Evolutionary conservation across 2,797 vertebrate species (phyloP), one percentile per base, ranked within the genome.

Genomic region (Lateolabrax maculatus): DNA sequence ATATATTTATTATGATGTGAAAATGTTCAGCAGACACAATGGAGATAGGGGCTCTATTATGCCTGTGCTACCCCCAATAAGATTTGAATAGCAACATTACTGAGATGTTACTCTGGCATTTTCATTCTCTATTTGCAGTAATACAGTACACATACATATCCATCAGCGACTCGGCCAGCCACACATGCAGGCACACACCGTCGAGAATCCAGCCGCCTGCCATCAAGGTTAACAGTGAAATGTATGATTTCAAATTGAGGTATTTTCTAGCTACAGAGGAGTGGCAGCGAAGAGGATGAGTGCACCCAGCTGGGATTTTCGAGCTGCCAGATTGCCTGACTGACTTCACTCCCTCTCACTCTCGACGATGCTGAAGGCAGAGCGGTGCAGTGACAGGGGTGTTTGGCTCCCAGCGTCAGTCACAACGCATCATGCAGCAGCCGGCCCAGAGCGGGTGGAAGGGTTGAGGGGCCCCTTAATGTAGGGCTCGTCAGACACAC

Each of bases 401-500:
- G 75, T 66, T 86, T 81, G 84, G 83, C 85, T 85, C 72, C 55
- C 25, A 65, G 85, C 76, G 56, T 83, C 87, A 88, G 85, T 90
- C 90, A 85, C 79, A 87, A 85, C 34, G 39, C 79, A 83, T 92
- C 87, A 85, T 63, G 78, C 88, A 81, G 81, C 90, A 82, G 80
- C 61, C 81, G 79, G 87, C 80, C 78, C 77, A 27, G 76, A 68
- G 79, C 58, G 29, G 75, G 85, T 67, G 75, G 69, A 57, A 12
- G 44, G 70, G 69, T 58, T 51, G 71, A 77, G 74, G 65, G 77
- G 75, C 61, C 71, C 68, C 64, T 29, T 80, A 71, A 43, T 84
- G 84, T 71, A 60, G 79, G 77, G 74, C 86, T 86, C 75, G 86
- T 89, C 81, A 83, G 80, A 87, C 81, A 80, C 87, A 73, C 85